These are phyloP conservation scores for Protonemura montana DNA, from an alignment of 2,888 invertebrate species.

Conservation along the genomic window DNA sequence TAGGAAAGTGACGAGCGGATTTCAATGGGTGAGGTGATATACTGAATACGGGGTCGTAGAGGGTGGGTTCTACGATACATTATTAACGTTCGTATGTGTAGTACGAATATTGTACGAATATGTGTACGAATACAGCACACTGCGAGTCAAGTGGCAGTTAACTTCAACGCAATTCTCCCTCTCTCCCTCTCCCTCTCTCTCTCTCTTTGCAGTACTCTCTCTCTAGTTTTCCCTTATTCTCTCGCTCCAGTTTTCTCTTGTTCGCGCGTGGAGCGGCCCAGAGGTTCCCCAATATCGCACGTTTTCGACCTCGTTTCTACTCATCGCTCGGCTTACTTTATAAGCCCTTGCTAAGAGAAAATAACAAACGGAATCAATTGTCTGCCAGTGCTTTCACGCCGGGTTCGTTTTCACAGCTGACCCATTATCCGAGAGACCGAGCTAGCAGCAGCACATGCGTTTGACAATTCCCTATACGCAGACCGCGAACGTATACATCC, in stretches of 20 bases:
- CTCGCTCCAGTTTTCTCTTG: neutral
- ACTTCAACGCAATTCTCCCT: neutral
- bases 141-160: conserved; percentile 8
- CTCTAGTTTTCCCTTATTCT: neutral
- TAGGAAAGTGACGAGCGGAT: neutral
- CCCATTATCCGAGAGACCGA: neutral
- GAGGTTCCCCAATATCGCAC: neutral
- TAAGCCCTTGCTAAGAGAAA: conserved; percentile 14
- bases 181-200: neutral
- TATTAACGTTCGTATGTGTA: neutral
- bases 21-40: conserved; percentile 1
- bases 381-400: neutral
- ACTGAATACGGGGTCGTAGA: neutral
- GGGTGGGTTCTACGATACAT: conserved; percentile 7
- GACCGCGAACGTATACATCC: too few species aligned
- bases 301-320: neutral
- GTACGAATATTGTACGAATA: conserved; percentile 21
- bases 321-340: conserved; percentile 14
- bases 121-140: neutral
- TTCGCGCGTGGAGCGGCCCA: neutral
- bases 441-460: neutral
- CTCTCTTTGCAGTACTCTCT: too few species aligned
- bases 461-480: neutral
- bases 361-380: conserved; percentile 27
- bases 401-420: conserved; percentile 19